phyloP scores from a whole-genome alignment of 1,140 invertebrate species.

The Maconellicoccus hirsutus region DNA sequence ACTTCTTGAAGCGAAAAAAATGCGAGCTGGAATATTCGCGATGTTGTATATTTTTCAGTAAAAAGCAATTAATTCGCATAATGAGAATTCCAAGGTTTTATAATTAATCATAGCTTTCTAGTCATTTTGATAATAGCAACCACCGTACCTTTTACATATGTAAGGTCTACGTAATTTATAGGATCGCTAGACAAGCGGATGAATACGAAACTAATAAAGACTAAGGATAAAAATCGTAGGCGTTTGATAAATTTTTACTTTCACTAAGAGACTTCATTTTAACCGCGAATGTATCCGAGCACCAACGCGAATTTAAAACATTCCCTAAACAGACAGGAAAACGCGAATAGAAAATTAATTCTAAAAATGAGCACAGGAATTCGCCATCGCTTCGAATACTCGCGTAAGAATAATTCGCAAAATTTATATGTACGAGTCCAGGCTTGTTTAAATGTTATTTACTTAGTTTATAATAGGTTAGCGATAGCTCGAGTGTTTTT shows the following conservation, averaged over 20 bases:
- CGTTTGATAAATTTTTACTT: background rate
- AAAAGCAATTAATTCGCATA: too few species aligned
- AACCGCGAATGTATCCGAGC: background rate
- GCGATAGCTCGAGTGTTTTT: too few species aligned
- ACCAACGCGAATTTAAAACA: background rate
- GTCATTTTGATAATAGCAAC: background rate
- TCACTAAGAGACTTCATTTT: background rate
- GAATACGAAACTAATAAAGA: slow-evolving; percentile 9
- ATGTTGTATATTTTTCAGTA: too few species aligned
- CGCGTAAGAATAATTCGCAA: background rate
- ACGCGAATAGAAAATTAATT: background rate
- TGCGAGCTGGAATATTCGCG: too few species aligned
- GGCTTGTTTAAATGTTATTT: background rate
- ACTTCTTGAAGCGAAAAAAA: too few species aligned
- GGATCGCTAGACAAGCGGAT: background rate
- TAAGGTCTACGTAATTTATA: too few species aligned
- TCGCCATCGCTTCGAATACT: background rate
- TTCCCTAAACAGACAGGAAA: background rate
- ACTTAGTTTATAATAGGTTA: background rate
- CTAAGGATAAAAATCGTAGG: background rate
- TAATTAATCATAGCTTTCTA: background rate
- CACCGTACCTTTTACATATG: too few species aligned
- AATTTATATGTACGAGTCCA: background rate
- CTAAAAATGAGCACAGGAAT: background rate
- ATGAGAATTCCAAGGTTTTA: background rate